Conservation (phyloP, 2,797 vertebrate genomes). For the Semotilus atromaculatus region DNA sequence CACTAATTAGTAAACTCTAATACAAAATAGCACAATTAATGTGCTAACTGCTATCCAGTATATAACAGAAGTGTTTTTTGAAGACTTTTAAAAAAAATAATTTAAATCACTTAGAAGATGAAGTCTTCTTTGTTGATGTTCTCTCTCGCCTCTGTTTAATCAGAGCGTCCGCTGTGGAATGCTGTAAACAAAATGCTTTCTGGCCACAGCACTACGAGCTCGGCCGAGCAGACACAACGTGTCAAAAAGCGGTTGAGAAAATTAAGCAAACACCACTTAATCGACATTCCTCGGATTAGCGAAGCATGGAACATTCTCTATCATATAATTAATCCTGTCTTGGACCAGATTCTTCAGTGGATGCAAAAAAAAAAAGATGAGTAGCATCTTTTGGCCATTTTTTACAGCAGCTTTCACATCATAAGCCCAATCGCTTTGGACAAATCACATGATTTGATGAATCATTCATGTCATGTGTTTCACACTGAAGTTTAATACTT, state of each 20-base stretch:
- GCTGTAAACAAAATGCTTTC: slow-evolving; percentile 77
- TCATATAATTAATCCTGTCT: slow-evolving; percentile 6
- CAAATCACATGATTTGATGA: not conserved
- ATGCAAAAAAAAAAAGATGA: not conserved
- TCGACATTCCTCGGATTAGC: slow-evolving; percentile 36
- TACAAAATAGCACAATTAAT: not conserved
- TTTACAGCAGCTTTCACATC: not conserved
- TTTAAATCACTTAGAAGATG: not conserved
- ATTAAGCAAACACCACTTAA: slow-evolving; percentile 41
- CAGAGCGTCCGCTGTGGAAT: slow-evolving; percentile 72
- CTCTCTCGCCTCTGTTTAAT: slow-evolving; percentile 49
- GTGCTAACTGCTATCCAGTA: not conserved
- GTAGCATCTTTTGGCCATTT: not conserved
- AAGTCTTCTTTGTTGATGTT: slow-evolving; percentile 35
- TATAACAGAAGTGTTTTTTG: not conserved
- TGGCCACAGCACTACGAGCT: slow-evolving; percentile 64
- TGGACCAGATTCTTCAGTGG: not conserved
- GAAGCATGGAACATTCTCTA: not conserved
- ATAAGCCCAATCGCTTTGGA: not conserved
- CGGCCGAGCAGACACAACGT: slow-evolving; percentile 10
- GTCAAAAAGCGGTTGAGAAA: slow-evolving; percentile 9
- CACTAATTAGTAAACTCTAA: not conserved
- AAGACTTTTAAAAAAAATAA: no score
- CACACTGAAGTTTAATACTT: not conserved
- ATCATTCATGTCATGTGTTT: not conserved